Evolutionary conservation across 2,888 invertebrate genomes (phyloP), one percentile per base, ranked within the genome.

Genomic region (Eupithecia exiguata): DNA sequence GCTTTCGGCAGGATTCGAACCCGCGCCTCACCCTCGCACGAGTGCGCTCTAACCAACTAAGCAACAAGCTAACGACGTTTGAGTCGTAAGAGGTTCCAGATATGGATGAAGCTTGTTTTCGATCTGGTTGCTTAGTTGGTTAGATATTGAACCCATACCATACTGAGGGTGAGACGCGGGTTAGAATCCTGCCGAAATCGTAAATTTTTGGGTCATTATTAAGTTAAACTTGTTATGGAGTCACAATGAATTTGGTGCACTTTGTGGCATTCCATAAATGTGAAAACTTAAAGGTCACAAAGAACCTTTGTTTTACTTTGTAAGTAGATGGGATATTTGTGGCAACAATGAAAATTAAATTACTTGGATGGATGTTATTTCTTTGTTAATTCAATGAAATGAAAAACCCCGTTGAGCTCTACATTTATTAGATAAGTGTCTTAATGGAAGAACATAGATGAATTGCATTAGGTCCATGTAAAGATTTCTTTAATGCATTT

Each of bases 401-500:
- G n/a, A 53, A 53, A 25, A 14, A 58, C 21, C 25, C 58, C 25
- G 14, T 58, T 58, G 58, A 58, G 58, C 58, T 12, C 58, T 53
- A 53, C 53, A 58, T 25, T 58, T 25, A 58, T 25, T 25, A 25
- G 14, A 53, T 25, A 58, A 12, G 58, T 25, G 58, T 58, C 58
- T 58, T 58, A 58, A 58, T 58, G 53, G 53, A 53, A 53, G 53
- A 21, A 53, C 10, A 14, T 25, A 58, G 58, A 25, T 58, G 25
- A 21, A 58, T 58, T 58, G 58, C 58, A 58, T 58, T 58, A 58
- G 58, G 25, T 58, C 21, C 58, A 58, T 58, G 10, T 53, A 12
- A 53, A 53, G 25, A 58, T 58, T 25, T 58, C 25, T 58, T 58
- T 25, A 25, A 25, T 58, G 12, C 58, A 25, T 58, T 25, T 5